Conservation (phyloP, 2,113 vertebrate genomes). For the Silurus glanis region DNA sequence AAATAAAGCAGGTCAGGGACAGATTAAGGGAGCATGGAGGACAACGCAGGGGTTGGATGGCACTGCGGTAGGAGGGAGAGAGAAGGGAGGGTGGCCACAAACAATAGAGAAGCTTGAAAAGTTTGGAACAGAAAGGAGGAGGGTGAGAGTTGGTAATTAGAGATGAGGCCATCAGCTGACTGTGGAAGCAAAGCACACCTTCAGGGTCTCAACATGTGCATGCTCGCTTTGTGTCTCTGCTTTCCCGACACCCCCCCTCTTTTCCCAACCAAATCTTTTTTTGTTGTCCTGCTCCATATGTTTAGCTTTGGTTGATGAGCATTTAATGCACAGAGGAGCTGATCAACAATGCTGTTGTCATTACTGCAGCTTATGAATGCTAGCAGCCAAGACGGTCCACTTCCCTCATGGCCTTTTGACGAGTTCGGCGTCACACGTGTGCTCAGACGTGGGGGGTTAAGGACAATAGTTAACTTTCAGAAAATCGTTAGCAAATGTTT, state of each 20-base stretch:
- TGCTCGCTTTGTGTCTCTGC: slow-evolving; percentile 68
- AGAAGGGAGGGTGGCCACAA: slow-evolving; percentile 26
- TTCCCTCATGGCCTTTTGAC: neutral
- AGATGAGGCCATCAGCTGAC: slow-evolving; percentile 60
- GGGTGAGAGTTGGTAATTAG: slow-evolving; percentile 54
- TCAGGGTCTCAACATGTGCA: slow-evolving; percentile 66
- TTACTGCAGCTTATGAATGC: slow-evolving; percentile 5
- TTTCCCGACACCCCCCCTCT: slow-evolving; percentile 52
- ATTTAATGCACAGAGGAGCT: slow-evolving; percentile 67
- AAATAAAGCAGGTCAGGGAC: slow-evolving; percentile 76
- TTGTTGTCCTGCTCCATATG: slow-evolving; percentile 68
- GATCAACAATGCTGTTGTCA: neutral
- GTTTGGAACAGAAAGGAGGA: slow-evolving; percentile 34
- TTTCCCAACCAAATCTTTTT: slow-evolving; percentile 67
- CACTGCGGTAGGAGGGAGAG: slow-evolving; percentile 43
- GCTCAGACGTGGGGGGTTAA: neutral
- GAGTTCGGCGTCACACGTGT: neutral
- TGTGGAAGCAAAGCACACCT: slow-evolving; percentile 59
- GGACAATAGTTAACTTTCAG: slow-evolving; percentile 44
- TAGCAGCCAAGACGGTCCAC: neutral
- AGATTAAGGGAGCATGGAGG: slow-evolving; percentile 70
- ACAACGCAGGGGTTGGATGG: slow-evolving; percentile 38
- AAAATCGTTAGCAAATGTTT: slow-evolving; percentile 39
- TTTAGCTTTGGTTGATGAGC: slow-evolving; percentile 70
- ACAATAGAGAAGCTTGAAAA: slow-evolving; percentile 45